These are phyloP conservation scores for Sphaerophoria rueppellii DNA, from an alignment of 2,888 invertebrate genomes.

Conservation along the genomic window DNA sequence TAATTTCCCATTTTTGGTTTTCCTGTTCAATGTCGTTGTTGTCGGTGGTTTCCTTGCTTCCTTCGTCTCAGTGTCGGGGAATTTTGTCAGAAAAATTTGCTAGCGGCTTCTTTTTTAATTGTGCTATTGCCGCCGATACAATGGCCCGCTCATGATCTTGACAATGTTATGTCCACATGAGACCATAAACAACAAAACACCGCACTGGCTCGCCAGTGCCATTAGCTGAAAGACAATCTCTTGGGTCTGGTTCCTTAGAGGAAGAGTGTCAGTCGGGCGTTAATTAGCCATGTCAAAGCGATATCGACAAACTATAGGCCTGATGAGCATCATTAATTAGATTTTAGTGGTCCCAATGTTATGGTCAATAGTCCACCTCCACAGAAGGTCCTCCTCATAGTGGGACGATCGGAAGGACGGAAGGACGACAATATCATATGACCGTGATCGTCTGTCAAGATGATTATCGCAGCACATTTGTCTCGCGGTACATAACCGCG, in stretches of 20 bases:
- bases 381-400: background rate
- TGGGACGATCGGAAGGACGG: background rate
- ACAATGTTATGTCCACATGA: conserved; percentile 36
- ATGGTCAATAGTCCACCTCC: conserved; percentile 66
- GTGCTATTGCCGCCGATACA: conserved; percentile 41
- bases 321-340: conserved; percentile 58
- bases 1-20: conserved; percentile 78
- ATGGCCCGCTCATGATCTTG: conserved; percentile 56
- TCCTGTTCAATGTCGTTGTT: conserved; percentile 3
- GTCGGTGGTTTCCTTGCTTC: background rate
- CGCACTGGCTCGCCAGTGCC: background rate
- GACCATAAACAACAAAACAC: conserved; percentile 57
- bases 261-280: conserved; percentile 61
- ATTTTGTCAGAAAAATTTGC: conserved; percentile 52
- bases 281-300: conserved; percentile 54
- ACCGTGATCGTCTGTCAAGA: conserved; percentile 71
- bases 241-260: conserved; percentile 9
- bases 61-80: conserved; percentile 2
- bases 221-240: conserved; percentile 1
- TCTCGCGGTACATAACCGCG: conserved; percentile 68
- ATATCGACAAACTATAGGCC: conserved; percentile 38
- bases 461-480: conserved; percentile 71
- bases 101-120: conserved; percentile 68
- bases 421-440: conserved; percentile 26
- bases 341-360: conserved; percentile 37